phyloP scores from a whole-genome alignment of 2,797 vertebrate genomes.

The Phataginus tricuspis region DNA sequence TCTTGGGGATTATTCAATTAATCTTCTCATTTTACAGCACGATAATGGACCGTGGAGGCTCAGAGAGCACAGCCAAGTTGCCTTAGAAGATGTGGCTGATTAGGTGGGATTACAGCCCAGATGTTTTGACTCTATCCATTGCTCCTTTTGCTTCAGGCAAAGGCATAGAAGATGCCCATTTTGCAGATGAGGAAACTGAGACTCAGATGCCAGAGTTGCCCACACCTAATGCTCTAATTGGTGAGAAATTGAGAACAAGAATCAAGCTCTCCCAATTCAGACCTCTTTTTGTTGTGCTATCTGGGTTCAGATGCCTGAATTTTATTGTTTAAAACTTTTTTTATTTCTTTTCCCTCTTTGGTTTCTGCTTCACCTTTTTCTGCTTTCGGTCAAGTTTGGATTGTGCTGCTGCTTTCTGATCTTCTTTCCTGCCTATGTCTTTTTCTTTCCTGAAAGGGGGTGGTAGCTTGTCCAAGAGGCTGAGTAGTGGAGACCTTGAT shows the following conservation, averaged over 20 bases:
- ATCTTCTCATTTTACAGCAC: neutral
- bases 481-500: constrained; percentile 12
- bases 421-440: neutral
- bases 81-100: neutral
- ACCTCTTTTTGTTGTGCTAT: neutral
- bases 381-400: neutral
- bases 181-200: neutral
- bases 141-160: neutral
- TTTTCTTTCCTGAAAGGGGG: constrained; percentile 75
- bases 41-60: neutral
- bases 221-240: neutral
- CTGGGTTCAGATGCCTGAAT: neutral
- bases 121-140: neutral
- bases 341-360: neutral
- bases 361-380: neutral
- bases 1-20: neutral
- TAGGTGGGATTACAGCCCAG: neutral
- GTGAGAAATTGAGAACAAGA: neutral
- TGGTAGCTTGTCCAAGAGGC: constrained; percentile 56
- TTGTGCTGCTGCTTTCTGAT: neutral
- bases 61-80: neutral
- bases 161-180: neutral
- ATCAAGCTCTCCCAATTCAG: neutral
- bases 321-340: neutral
- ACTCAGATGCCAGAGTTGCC: neutral